Evolutionary conservation across 2,888 invertebrate species (phyloP), one percentile per base, ranked within the genome.

Genomic region (Zhuqinia jingwanae): DNA sequence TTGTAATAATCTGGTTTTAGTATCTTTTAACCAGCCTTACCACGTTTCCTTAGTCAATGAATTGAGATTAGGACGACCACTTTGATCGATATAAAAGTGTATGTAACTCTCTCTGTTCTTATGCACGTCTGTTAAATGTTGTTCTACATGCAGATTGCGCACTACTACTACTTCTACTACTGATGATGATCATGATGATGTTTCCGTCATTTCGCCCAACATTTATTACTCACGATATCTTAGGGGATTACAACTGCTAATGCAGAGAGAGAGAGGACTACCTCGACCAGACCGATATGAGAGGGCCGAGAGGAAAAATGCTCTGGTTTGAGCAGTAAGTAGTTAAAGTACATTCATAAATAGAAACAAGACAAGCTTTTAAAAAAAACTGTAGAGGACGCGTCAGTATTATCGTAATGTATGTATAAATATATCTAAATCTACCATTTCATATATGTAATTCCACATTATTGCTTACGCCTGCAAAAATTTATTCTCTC

Each of bases 201-300:
- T 73, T 78, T 60, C 73, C 78, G 60, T 77, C 85, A 79, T 79
- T 85, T 79, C 53, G 30, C 47, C 56, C 73, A 78, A 85, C 85
- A 85, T 85, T 85, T 85, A 85, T 85, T 85, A 79, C 85, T 85
- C 85, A 79, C 78, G 79, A 85, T 85, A 85, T 85, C 60, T 79
- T 65, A 36, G 8, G 70, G 77, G 77, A 84, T 84, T 77, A 77
- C 30, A 70, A 65, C 47, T 73, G 6, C 73, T 58, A 36, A 8
- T 36, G 36, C 36, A 6, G 5, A 3, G 8, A 36, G 8, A 3
- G 5, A 36, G 3, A 36, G 5, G 5, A 1, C 30, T 11, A 20
- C 17, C 15, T 10, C 22, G 15, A 42, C 36, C 15, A 58, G 22
- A 20, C 20, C 45, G 30, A 68, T 68, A 8, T 6, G 50, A 20